A percentile compares a stretch with the other conserved stretches of the same genome.
These are phyloP conservation scores for Montifringilla adamsi DNA, from an alignment of 2,113 vertebrate genomes.

Conservation along the genomic window DNA sequence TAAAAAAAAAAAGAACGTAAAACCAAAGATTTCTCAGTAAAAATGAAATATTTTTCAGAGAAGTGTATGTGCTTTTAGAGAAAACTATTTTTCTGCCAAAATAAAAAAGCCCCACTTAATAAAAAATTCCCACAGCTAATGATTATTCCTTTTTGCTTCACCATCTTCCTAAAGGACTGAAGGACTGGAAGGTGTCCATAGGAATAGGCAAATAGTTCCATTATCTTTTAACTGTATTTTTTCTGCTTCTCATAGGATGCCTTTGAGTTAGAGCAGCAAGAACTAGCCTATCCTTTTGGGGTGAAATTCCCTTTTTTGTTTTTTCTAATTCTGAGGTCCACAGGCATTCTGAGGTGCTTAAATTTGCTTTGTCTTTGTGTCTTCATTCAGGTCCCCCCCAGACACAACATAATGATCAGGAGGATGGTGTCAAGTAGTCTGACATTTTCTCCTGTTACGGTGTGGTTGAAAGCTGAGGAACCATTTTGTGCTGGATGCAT, in stretches of 20 bases:
- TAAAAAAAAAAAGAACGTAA: background rate
- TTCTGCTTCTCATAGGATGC: background rate
- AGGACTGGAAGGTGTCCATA: background rate
- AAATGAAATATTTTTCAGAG: background rate
- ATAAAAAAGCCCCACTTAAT: background rate
- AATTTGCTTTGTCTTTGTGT: background rate
- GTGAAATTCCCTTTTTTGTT: background rate
- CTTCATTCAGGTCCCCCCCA: background rate
- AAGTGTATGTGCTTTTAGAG: background rate
- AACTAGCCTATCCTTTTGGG: background rate
- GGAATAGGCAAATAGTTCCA: background rate
- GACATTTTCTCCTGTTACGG: background rate
- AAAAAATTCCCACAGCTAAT: background rate
- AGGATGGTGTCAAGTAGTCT: background rate
- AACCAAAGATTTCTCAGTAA: background rate
- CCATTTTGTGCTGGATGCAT: background rate
- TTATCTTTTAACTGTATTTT: background rate
- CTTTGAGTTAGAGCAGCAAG: background rate
- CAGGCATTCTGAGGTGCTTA: background rate
- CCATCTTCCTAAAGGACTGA: background rate
- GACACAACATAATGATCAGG: background rate
- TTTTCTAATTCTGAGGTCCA: background rate
- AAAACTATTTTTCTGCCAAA: background rate
- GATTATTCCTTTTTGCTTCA: background rate
- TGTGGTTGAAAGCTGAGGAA: background rate